phyloP scores from a whole-genome alignment of 2,888 invertebrate species.

The Lasiommata megera region DNA sequence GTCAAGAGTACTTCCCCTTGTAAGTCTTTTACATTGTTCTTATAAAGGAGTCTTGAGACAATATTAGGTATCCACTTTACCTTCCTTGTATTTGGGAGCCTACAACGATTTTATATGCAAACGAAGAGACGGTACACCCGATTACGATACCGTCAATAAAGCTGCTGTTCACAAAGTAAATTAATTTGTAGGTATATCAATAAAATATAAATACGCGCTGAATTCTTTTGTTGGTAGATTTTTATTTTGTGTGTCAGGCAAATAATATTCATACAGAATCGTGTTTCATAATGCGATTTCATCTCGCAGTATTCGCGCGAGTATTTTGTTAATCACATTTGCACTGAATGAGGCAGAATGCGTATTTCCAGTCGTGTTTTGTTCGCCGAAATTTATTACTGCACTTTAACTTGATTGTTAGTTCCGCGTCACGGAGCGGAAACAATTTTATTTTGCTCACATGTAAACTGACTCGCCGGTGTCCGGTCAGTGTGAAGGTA shows the following conservation, averaged over 20 bases:
- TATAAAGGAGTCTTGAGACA: constrained; percentile 27
- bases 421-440: constrained; percentile 35
- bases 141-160: background rate
- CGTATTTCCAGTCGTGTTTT: constrained; percentile 38
- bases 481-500: constrained; percentile 31
- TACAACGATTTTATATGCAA: background rate
- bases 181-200: constrained; percentile 6
- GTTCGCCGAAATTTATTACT: constrained; percentile 37
- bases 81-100: constrained; percentile 14
- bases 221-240: constrained; percentile 8
- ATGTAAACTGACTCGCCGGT: constrained; percentile 4
- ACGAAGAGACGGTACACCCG: background rate
- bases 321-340: constrained; percentile 40
- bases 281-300: constrained; percentile 29
- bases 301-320: constrained; percentile 34
- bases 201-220: constrained; percentile 1
- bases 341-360: constrained; percentile 35
- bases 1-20: constrained; percentile 50
- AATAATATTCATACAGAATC: constrained; percentile 30
- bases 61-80: constrained; percentile 26
- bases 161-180: constrained; percentile 1
- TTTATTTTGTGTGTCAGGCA: constrained; percentile 18
- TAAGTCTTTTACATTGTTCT: constrained; percentile 34
- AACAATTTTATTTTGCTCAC: constrained; percentile 34
- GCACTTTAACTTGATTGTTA: constrained; percentile 41